Evolutionary conservation across 2,113 vertebrate species (phyloP).

Genomic region (Nesogale talazaci): DNA sequence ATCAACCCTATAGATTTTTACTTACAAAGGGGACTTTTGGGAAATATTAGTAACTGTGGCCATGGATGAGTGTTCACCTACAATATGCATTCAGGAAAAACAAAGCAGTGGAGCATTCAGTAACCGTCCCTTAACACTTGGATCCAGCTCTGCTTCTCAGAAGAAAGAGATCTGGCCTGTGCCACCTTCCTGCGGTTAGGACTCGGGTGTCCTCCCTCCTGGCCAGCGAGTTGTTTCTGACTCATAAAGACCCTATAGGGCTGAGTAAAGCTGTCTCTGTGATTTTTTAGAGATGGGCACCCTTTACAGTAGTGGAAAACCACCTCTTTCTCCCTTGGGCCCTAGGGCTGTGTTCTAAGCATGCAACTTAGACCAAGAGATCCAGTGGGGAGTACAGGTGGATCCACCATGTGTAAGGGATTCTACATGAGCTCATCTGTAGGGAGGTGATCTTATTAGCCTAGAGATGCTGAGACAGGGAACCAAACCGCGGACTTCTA

Average conservation of each 20-base stretch:
- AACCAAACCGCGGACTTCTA: too few species aligned
- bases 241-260: too few species aligned
- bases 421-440: not conserved
- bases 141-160: not conserved
- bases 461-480: not conserved
- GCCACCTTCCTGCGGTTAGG: not conserved
- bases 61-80: not conserved
- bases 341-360: not conserved
- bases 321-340: too few species aligned
- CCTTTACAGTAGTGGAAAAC: too few species aligned
- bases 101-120: not conserved
- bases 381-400: not conserved
- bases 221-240: too few species aligned
- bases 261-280: too few species aligned
- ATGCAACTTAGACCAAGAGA: not conserved
- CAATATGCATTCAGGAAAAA: not conserved
- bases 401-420: not conserved
- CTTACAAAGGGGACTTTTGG: slow-evolving; percentile 42
- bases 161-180: not conserved
- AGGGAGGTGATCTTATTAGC: not conserved
- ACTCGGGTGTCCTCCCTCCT: too few species aligned
- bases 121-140: not conserved
- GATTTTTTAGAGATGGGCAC: too few species aligned
- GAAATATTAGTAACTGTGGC: slow-evolving; percentile 10
- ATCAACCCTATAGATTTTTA: slow-evolving; percentile 5